A percentile compares a stretch with the other conserved stretches of the same genome.
Evolutionary conservation across 1,140 invertebrate genomes (phyloP).

Genomic region (Cydia pomonella): DNA sequence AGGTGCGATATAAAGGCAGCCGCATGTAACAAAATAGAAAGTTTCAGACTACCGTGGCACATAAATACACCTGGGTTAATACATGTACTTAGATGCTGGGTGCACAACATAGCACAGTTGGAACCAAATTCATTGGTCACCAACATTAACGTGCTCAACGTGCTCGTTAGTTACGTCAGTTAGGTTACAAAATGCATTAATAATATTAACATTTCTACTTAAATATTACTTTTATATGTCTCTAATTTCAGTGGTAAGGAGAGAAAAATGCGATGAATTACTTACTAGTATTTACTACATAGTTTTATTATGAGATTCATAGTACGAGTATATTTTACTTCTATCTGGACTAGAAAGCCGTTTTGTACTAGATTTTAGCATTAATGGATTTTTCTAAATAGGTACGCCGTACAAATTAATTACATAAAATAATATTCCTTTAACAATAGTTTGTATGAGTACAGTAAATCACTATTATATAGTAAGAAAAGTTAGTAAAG

Average conservation of each 20-base stretch:
- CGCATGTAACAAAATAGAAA: constrained; percentile 82
- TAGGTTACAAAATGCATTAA: constrained; percentile 20
- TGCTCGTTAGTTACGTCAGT: constrained; percentile 21
- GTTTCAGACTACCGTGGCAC: constrained; percentile 62
- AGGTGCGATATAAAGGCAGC: constrained; percentile 80
- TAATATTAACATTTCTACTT: background rate
- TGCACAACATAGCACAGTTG: background rate
- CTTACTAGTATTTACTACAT: background rate
- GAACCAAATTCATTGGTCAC: background rate
- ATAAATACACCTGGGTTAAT: constrained; percentile 25
- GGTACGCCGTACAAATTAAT: background rate
- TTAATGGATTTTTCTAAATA: constrained; percentile 39
- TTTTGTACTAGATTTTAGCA: constrained; percentile 64
- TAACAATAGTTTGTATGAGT: constrained; percentile 49
- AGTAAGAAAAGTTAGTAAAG: constrained; percentile 51
- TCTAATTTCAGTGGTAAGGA: background rate
- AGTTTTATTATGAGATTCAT: constrained; percentile 15
- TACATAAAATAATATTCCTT: background rate
- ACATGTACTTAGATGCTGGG: constrained; percentile 12
- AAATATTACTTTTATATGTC: background rate
- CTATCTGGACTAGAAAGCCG: constrained; percentile 69
- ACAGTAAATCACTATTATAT: background rate
- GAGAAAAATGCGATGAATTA: background rate
- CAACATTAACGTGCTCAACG: too few species aligned
- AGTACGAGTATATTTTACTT: constrained; percentile 35